Base-by-base conservation (phyloP, 2,113 vertebrate species). In the Aptenodytes patagonicus region DNA sequence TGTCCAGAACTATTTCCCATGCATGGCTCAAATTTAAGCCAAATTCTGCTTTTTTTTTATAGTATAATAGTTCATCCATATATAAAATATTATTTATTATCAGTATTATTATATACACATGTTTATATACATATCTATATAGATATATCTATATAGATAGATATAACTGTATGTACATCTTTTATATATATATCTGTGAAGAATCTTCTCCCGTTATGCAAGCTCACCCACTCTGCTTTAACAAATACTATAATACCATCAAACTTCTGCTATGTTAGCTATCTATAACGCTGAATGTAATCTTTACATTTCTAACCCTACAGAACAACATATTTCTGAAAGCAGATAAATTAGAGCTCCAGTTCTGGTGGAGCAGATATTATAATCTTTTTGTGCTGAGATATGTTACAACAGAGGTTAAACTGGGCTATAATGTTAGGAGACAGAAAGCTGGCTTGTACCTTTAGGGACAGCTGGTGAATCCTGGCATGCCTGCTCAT, bases 381-480 rank as follows among this genome's bases (percentile, higher is more conserved):
- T 52, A 10, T 32, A 38, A n/a, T 57, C 38, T n/a, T 65, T 79
- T 66, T 85, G 44, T 80, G 51, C 65, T 94, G 94, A 34, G 24
- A 6, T 65, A 18, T 25, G 64, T 95, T 95, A 42, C 68, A 90
- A 54, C n/a, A 93, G 86, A 95, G 84, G 93, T 95, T 97, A 94
- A 97, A 68, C 77, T 92, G 73, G 64, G 82, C 40, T 93, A 65
- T 66, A 81, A 87, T 89, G 89, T 75, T 89, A 91, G 75, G 66
- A 92, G 89, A 93, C 71, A 95, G 93, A 96, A 95, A 97, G 49
- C 96, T 97, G 97, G 91, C 83, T 36, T 76, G 77, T 85, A 86
- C 72, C 84, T 97, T 97, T 93, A 73, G 86, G 92, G 95, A 98
- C 97, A 97, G 97, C 96, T 97, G 96, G 92, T 92, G 87, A 72